Evolutionary conservation across 2,113 vertebrate genomes (phyloP), one percentile per base, ranked within the genome.

Genomic region (Passer domesticus): DNA sequence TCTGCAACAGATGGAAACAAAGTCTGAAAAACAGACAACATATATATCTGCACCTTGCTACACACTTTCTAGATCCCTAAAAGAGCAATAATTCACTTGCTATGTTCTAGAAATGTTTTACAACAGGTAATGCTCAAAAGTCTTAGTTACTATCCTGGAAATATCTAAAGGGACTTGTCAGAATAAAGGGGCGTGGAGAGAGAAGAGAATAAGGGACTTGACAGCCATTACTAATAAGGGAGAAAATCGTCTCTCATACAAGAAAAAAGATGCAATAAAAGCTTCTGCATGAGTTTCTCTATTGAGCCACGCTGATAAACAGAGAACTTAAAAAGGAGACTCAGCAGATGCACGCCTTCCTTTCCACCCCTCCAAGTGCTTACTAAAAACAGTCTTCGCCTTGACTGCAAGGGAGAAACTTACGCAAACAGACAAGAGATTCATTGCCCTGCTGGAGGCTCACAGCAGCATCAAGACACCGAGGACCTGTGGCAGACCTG

Each of bases 361-460:
- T 63, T 63, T 63, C 59, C 47, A 53, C 11, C 67, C 63, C 66
- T 53, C 82, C 17, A 18, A 53, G 64, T 21, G 43, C 87, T 79
- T 67, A 33, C 87, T 87, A 75, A 87, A 92, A 94, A 62, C 74
- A 69, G 81, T 3, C 69, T 70, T 27, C n/a, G 89, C 77, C 86
- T 50, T 6, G 28, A 25, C 4, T 31, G 50, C 83, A 74, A 92
- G 55, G 37, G 50, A 66, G 35, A 83, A 94, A 94, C 63, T 96
- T 66, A 83, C 0, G 50, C 73, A 80, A 79, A 85, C 46, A 80
- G 46, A 27, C 74, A 33, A 41, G 52, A 59, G 44, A 52, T 17
- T 33, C 19, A 8, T 4, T 41, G 31, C 43, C 69, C 44, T 8
- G 56, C 69, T 21, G 47, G 60, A 62, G 46, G 7, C 25, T 5